Evolutionary conservation across 2,113 vertebrate genomes (phyloP), one percentile per base, ranked within the genome.

Genomic region (Semicossyphus pulcher): DNA sequence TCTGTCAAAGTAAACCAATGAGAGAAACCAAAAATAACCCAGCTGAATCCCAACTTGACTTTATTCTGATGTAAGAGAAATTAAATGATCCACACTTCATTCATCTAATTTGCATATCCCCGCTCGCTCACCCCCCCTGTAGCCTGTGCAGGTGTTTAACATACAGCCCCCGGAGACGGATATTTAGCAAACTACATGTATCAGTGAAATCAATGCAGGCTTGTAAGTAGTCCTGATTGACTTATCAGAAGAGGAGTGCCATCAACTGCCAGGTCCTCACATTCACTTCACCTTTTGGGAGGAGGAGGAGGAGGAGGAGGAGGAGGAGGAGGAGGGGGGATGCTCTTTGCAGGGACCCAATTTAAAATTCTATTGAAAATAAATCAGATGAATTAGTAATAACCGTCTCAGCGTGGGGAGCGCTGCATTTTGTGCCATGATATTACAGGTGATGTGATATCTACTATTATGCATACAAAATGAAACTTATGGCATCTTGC

Each of bases 101-200:
- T n/a, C n/a, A n/a, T n/a, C n/a, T n/a, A n/a, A n/a, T n/a, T n/a
- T n/a, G n/a, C n/a, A n/a, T n/a, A n/a, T n/a, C n/a, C n/a, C n/a
- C n/a, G n/a, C n/a, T n/a, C n/a, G n/a, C n/a, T n/a, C n/a, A n/a
- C n/a, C n/a, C n/a, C n/a, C n/a, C n/a, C n/a, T n/a, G n/a, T n/a
- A n/a, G n/a, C n/a, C 39, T 18, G 37, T 45, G 41, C 72, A 76
- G 78, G 67, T 78, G 71, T 76, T 69, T 39, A 41, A 25, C 48
- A 48, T 44, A n/a, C 45, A 71, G 26, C 64, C 71, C 23, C 48
- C 36, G 60, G 29, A 67, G 61, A 66, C 0, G 10, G 62, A 51
- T 54, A 34, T 83, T 80, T 75, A 80, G 23, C 31, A 42, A 74
- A 76, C 65, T 66, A 47, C 48, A 71, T 58, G 58, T 54, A 69